Base-by-base conservation (phyloP, 2,888 invertebrate genomes). In the Yponomeuta sedellus region DNA sequence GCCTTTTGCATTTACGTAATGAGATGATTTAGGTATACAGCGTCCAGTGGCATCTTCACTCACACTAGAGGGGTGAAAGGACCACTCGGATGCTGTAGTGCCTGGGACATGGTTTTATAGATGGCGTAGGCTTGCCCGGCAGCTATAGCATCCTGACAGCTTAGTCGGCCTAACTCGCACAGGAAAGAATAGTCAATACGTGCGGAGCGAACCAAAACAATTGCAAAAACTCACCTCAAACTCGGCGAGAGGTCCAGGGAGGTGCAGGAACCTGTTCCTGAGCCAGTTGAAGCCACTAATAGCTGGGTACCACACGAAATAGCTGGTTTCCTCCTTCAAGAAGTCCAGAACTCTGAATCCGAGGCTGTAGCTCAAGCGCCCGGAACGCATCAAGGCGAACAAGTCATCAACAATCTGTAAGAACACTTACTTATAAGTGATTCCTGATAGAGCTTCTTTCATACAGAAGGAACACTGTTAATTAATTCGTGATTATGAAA, bases 351-450 rank as follows among this genome's bases (percentile, higher is more conserved):
- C 78, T 72, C 77, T 72, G 75, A 91, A 90, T 0, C 88, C 91
- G 4, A 85, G 76, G 0, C 77, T 68, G 67, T 77, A 86, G 0
- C 77, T 67, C 64, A 91, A 73, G 12, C 72, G 77, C 20, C 77
- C 82, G 0, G 91, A 83, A 11, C 90, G 82, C 86, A 85, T 88
- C 6, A 91, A 69, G 0, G 89, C 88, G 66, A 91, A 91, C 0
- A 89, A 82, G 40, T 91, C 91, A 22, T 90, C 89, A 0, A 90
- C 89, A 16, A 91, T 91, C 91, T 91, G 71, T 44, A 80, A 64
- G 22, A 61, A 77, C 44, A 12, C 6, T 34, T 34, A 6, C 10
- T 34, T 34, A 16, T 3, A 12, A 52, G 16, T 52, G 44, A 52
- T 1, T 3, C 2, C 3, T 52, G 12, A 52, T 16, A 52, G 44